Evolutionary conservation across 2,888 invertebrate species (phyloP).

Genomic region (Chironomus riparius): DNA sequence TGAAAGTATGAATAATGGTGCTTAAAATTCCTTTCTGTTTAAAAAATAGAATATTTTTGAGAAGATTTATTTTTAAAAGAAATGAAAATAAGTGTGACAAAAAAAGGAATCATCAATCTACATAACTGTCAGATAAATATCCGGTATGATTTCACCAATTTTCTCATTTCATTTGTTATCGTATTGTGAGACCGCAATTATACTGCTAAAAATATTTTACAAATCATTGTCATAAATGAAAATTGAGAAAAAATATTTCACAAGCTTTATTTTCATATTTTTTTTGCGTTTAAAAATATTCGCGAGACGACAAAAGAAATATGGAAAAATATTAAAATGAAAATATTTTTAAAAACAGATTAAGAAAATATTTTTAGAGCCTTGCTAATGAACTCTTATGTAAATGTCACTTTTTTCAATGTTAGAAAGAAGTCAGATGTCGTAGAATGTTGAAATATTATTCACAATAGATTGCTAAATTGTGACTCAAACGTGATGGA

Average conservation of each 20-base stretch:
- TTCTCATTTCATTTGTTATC: too few relatives aligned
- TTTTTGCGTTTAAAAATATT: not conserved
- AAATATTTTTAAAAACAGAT: not conserved
- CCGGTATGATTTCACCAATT: constrained; percentile 1
- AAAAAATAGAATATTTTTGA: not conserved
- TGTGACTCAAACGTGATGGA: too few relatives aligned
- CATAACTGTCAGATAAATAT: constrained; percentile 9
- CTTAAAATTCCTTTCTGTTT: not conserved
- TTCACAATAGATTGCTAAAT: not conserved
- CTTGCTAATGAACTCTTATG: constrained; percentile 3
- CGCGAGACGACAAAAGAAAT: not conserved
- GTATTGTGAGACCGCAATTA: too few relatives aligned
- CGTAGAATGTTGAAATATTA: not conserved
- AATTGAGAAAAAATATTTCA: too few relatives aligned
- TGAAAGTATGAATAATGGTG: not conserved
- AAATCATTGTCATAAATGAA: too few relatives aligned
- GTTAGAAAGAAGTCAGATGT: not conserved
- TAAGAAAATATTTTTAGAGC: not conserved
- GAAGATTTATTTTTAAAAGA: not conserved
- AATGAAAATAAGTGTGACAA: not conserved
- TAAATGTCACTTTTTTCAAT: not conserved
- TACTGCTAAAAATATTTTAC: too few relatives aligned
- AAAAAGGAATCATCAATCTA: not conserved
- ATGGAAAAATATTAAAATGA: not conserved
- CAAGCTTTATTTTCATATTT: too few relatives aligned